Evolutionary conservation across 2,888 invertebrate species (phyloP), one percentile per base, ranked within the genome.

Genomic region (Chrysina gloriosa): DNA sequence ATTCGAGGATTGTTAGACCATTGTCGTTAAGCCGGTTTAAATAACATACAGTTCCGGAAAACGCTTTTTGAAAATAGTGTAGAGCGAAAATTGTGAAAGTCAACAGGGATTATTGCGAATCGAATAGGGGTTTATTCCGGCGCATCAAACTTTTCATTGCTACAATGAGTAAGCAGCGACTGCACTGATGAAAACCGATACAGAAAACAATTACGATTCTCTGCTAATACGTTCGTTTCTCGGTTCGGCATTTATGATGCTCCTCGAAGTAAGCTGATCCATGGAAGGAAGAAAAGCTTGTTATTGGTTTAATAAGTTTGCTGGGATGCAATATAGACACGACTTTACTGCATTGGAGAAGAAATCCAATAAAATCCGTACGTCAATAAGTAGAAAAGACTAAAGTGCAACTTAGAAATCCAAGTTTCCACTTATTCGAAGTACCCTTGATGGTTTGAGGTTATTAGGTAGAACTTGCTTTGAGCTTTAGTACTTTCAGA

Each of bases 141-240:
- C 45, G 58, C 58, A 42, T 42, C 27, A 25, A 25, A 25, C 27
- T n/a, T 14, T 25, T 61, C 9, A 42, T 42, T 42, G 42, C 52
- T 52, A 27, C 58, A 42, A 45, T 14, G 25, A 14, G 42, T 9
- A 61, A 42, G 25, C 42, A 16, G 27, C 42, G 23, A 27, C 42
- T 42, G 25, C 19, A 1, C 42, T 61, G 42, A 61, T 61, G 42
- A 61, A 27, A 61, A 27, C 36, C 25, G 58, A 42, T 42, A 61
- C 16, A 29, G 58, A 36, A 61, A 61, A 56, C 42, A 61, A 61
- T 61, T 61, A 61, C 58, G 42, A 61, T 42, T 25, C 42, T 42
- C 27, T 11, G 14, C 9, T 61, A 61, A 61, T 61, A 45, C 42
- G 42, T 27, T 27, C 27, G 14, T 45, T 19, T 54, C 19, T 54